phyloP scores from a whole-genome alignment of 2,113 vertebrate genomes.

The Tragelaphus strepsiceros region DNA sequence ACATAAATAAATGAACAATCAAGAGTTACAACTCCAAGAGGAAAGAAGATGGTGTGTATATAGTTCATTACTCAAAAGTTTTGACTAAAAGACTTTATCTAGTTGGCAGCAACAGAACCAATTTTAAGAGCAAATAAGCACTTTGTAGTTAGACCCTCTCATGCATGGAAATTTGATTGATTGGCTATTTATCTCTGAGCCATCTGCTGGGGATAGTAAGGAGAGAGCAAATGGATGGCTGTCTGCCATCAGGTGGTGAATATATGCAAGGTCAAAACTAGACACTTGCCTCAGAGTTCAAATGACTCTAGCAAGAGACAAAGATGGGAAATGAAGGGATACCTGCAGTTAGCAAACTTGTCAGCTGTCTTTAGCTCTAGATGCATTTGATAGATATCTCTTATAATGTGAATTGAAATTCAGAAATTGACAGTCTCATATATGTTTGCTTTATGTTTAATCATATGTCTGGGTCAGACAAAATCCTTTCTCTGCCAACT shows the following conservation, averaged over 20 bases:
- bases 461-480: not conserved
- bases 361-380: not conserved
- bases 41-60: not conserved
- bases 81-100: not conserved
- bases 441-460: not conserved
- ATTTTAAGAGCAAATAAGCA: conserved; percentile 3
- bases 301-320: not conserved
- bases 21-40: not conserved
- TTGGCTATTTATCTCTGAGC: not conserved
- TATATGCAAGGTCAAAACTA: not conserved
- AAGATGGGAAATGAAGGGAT: not conserved
- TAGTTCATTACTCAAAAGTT: not conserved
- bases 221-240: not conserved
- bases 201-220: conserved; percentile 6
- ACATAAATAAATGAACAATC: not conserved
- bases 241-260: not conserved
- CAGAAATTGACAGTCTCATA: not conserved
- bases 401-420: not conserved
- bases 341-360: not conserved
- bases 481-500: not conserved
- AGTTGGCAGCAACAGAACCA: not conserved
- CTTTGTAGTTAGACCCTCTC: not conserved
- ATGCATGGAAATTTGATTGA: conserved; percentile 27
- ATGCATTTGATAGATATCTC: not conserved
- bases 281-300: not conserved